Base-by-base conservation (phyloP, 2,113 vertebrate genomes). In the Onychostoma macrolepis region DNA sequence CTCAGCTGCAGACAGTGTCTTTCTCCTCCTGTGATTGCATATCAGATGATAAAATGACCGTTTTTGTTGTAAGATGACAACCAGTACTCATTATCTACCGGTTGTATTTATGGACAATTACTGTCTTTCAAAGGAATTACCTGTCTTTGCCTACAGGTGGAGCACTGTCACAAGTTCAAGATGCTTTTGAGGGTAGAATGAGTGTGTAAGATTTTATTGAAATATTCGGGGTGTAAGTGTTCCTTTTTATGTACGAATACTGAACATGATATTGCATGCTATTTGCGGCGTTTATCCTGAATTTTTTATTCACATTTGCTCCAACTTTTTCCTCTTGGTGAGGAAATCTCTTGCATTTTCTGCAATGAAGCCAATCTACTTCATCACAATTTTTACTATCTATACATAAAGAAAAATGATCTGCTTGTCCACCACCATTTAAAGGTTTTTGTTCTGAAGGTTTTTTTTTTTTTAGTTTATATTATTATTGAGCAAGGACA, bases 81-180 rank as follows among this genome's bases (percentile, higher is more conserved):
- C 65, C 41, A 0, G 19, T 21, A 2, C 63, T 69, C 26, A 82
- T 28, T 30, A 82, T 78, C 45, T 41, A 28, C 67, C n/a, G 33
- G 19, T 28, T 84, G 6, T 2, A 7, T 84, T 33, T 72, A 15
- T 71, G 41, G 26, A 69, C 69, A 41, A 21, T 69, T 28, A 19
- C 33, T 56, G 69, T 19, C 43, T 74, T 71, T 84, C 2, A 84
- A 58, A 58, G 26, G 45, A 38, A 58, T 74, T 84, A 72, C 82
- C 48, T 53, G 69, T 84, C 6, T 72, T 19, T 84, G 67, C 82
- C 82, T 84, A 84, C 48, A 84, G 82, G 82, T 84, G 82, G 82
- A 84, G 69, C 82, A 84, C 82, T 74, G 45, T 36, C 65, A 84
- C 82, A 41, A 58, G 69, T 74, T 74, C 67, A 84, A 17, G 26